phyloP scores from a whole-genome alignment of 1,140 invertebrate genomes.

The Rhynchophorus ferrugineus region DNA sequence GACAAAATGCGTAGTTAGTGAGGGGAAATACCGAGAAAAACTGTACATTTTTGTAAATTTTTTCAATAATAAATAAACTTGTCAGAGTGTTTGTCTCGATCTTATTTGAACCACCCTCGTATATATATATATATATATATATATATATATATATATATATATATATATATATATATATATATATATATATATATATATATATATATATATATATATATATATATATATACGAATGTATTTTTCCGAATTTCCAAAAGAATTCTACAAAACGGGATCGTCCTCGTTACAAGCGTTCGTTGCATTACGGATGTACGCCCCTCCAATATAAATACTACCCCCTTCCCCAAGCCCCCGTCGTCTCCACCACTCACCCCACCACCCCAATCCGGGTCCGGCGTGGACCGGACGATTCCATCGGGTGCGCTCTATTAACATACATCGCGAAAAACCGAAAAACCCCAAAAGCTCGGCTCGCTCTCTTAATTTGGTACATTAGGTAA shows the following conservation, averaged over 20 bases:
- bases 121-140: constrained; percentile 1
- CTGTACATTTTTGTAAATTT: no score
- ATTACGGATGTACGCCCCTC: no score
- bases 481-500: constrained; percentile 6
- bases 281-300: no score
- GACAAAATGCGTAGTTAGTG: no score
- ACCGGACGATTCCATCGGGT: neutral
- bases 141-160: constrained; percentile 4
- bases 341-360: no score
- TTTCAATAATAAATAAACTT: no score
- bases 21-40: no score
- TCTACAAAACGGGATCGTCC: neutral
- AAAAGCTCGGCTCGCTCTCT: neutral
- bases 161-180: constrained; percentile 1
- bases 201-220: neutral
- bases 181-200: constrained; percentile 4
- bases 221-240: neutral
- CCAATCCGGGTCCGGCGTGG: neutral
- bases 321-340: no score
- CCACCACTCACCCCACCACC: no score
- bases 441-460: neutral
- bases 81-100: no score
- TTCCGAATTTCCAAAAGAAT: neutral
- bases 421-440: neutral
- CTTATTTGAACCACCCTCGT: no score